Conservation (phyloP, 2,797 vertebrate species). For the Heteromormyrus szaboi region DNA sequence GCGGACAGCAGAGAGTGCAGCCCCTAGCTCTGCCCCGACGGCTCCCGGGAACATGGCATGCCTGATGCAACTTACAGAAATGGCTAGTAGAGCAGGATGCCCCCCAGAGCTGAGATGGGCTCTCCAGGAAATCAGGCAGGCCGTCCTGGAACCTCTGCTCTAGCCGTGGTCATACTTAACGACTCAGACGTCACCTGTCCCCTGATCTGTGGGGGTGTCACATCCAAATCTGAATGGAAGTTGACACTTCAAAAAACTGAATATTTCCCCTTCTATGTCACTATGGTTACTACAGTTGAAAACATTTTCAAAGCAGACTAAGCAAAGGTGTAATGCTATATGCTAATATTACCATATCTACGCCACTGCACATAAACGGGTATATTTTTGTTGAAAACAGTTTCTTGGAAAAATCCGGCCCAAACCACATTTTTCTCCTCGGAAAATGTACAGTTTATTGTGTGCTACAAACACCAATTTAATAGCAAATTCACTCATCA, state of each 20-base stretch:
- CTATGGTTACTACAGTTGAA: not conserved
- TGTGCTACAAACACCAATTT: not conserved
- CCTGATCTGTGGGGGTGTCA: not conserved
- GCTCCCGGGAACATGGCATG: not conserved
- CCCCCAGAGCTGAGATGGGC: not conserved
- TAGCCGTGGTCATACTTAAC: not conserved
- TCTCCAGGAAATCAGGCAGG: not conserved
- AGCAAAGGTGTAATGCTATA: not conserved
- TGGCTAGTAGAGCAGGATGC: not conserved
- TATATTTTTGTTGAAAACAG: not conserved
- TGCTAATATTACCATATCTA: not conserved
- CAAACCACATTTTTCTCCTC: not conserved
- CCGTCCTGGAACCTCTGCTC: not conserved
- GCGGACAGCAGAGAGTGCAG: not conserved
- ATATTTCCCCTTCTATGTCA: not conserved
- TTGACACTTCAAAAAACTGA: not conserved
- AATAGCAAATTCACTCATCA: not conserved
- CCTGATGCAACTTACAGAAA: slow-evolving; percentile 6
- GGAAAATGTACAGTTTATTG: not conserved
- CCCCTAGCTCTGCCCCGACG: not conserved
- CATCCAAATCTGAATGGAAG: not conserved
- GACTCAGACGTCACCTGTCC: not conserved
- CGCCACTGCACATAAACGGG: not conserved
- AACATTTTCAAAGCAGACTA: not conserved
- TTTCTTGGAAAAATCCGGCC: not conserved